phyloP scores from a whole-genome alignment of 2,113 vertebrate genomes.

The Carlito syrichta region DNA sequence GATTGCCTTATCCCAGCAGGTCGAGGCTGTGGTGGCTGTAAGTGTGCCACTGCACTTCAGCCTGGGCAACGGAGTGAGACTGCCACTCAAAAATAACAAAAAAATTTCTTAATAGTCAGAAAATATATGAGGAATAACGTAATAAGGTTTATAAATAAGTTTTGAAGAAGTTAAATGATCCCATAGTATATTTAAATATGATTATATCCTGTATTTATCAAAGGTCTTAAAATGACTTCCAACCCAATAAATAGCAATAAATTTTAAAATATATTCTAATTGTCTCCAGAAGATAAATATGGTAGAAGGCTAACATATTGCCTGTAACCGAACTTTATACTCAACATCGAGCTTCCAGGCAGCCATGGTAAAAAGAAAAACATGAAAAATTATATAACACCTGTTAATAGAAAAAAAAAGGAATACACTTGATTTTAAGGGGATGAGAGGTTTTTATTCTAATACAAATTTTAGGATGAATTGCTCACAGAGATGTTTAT shows the following conservation, averaged over 20 bases:
- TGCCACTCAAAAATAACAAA: too few species aligned
- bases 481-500: not conserved
- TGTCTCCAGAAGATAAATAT: not conserved
- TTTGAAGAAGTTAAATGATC: not conserved
- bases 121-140: not conserved
- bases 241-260: not conserved
- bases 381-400: not conserved
- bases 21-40: too few species aligned
- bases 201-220: not conserved
- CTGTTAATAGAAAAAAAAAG: not conserved
- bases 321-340: not conserved
- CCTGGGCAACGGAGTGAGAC: too few species aligned
- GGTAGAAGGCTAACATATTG: not conserved
- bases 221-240: not conserved
- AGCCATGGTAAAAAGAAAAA: not conserved
- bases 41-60: too few species aligned
- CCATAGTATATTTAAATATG: not conserved
- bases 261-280: not conserved
- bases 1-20: too few species aligned
- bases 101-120: too few species aligned
- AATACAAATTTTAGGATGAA: not conserved
- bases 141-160: not conserved
- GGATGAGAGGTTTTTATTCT: not conserved
- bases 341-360: not conserved
- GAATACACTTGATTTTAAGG: not conserved